Evolutionary conservation across 2,113 vertebrate species (phyloP).

Genomic region (Lucifuga dentata): DNA sequence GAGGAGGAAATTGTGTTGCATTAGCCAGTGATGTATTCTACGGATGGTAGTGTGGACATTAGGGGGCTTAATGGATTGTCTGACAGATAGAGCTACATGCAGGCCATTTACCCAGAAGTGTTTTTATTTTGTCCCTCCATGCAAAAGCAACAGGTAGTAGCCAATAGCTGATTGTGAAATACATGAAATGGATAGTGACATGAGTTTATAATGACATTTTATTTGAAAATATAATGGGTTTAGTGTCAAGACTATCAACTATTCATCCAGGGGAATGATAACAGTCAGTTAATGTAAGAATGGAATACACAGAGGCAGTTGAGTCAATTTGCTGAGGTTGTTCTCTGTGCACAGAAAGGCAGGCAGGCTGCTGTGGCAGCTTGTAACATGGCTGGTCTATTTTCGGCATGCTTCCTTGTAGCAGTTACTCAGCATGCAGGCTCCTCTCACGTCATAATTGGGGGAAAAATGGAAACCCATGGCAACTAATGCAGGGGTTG

Average conservation of each 20-base stretch:
- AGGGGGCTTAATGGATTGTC: slow-evolving; percentile 33
- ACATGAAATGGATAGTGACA: background rate
- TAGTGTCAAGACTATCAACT: background rate
- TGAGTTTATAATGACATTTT: background rate
- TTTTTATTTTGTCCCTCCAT: slow-evolving; percentile 5
- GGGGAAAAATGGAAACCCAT: slow-evolving; percentile 74
- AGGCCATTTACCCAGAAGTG: background rate
- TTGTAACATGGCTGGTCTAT: slow-evolving; percentile 77
- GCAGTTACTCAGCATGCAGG: slow-evolving; percentile 81
- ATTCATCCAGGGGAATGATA: slow-evolving; percentile 13
- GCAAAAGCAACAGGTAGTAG: slow-evolving; percentile 41
- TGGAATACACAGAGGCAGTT: slow-evolving; percentile 7
- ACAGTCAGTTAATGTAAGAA: background rate
- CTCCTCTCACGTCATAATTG: slow-evolving; percentile 78
- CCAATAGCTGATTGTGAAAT: slow-evolving; percentile 24
- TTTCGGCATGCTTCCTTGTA: slow-evolving; percentile 78
- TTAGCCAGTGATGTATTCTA: slow-evolving; percentile 37
- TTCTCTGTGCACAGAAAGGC: slow-evolving; percentile 63
- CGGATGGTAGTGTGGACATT: slow-evolving; percentile 28
- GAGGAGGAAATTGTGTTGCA: slow-evolving; percentile 59
- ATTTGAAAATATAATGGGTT: background rate
- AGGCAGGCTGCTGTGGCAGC: slow-evolving; percentile 69
- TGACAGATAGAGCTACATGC: slow-evolving; percentile 18
- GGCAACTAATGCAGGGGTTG: slow-evolving; percentile 80
- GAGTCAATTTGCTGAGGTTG: slow-evolving; percentile 59